A percentile compares a stretch with the other conserved stretches of the same genome.
phyloP scores from a whole-genome alignment of 2,888 invertebrate genomes.

The Eulithis prunata region DNA sequence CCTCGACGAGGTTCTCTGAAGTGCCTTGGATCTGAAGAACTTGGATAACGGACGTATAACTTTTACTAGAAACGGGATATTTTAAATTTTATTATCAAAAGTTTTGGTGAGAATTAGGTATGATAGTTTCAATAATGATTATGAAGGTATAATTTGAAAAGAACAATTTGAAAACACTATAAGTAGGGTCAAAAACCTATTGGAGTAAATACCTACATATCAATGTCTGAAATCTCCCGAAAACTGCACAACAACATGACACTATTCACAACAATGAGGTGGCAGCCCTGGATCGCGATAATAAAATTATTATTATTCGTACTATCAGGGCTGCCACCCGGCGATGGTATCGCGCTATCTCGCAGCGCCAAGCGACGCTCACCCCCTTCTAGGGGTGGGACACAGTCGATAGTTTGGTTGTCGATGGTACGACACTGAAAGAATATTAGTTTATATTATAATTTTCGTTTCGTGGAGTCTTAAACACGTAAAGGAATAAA shows the following conservation, averaged over 20 bases:
- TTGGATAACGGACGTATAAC: no score
- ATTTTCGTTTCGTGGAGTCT: no score
- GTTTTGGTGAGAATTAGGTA: no score
- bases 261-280: conserved; percentile 48
- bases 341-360: conserved; percentile 79
- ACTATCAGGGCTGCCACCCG: conserved; percentile 80
- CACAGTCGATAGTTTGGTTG: conserved; percentile 48
- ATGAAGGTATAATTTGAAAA: no score
- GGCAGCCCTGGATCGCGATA: conserved; percentile 76
- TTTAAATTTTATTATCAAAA: no score
- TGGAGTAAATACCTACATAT: not conserved
- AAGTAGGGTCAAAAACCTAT: conserved; percentile 1
- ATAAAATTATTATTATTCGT: conserved; percentile 83
- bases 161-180: not conserved
- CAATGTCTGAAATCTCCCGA: conserved; percentile 14
- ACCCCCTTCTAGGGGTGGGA: conserved; percentile 74
- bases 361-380: conserved; percentile 81
- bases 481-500: no score
- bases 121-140: no score
- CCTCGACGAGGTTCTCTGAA: no score
- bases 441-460: not conserved
- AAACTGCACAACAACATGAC: conserved; percentile 26
- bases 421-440: conserved; percentile 38
- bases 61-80: no score
- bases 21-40: no score